These are phyloP conservation scores for Tetanocera ferruginea DNA, from an alignment of 2,888 invertebrate species.

Conservation along the genomic window DNA sequence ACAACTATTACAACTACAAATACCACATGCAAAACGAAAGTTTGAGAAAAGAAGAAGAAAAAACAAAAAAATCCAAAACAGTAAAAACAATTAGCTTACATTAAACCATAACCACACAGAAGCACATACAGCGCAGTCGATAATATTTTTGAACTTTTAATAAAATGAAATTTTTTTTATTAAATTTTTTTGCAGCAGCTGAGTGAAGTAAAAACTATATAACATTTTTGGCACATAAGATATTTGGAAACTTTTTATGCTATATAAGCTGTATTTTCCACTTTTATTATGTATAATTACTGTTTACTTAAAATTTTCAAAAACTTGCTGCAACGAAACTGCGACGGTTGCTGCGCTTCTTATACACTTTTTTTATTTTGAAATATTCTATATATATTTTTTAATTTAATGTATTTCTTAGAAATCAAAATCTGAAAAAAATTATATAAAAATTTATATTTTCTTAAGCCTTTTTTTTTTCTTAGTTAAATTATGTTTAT, in stretches of 20 bases:
- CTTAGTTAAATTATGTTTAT: slow-evolving; percentile 9
- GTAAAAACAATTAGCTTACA: slow-evolving; percentile 38
- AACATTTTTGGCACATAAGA: background rate
- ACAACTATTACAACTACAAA: slow-evolving; percentile 40
- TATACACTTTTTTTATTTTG: background rate
- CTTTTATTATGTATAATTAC: background rate
- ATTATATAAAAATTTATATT: slow-evolving; percentile 17
- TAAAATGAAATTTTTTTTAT: background rate
- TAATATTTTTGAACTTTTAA: background rate
- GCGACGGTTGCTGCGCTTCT: slow-evolving; percentile 4
- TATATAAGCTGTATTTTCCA: background rate
- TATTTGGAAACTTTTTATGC: background rate
- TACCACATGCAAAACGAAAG: slow-evolving; percentile 37
- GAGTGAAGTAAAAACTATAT: background rate
- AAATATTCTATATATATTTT: slow-evolving; percentile 18
- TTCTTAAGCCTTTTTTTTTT: slow-evolving; percentile 2
- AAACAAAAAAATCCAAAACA: slow-evolving; percentile 30
- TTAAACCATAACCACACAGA: slow-evolving; percentile 9
- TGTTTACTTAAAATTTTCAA: background rate
- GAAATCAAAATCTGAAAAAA: background rate
- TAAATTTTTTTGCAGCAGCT: background rate
- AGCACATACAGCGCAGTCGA: background rate
- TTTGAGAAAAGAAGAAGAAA: slow-evolving; percentile 39
- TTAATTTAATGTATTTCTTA: slow-evolving; percentile 29
- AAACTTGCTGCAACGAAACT: background rate